Evolutionary conservation across 92 coral and sea anemone species (phyloP), one percentile per base, ranked within the genome.

Genomic region (Zoanthus solanderi): DNA sequence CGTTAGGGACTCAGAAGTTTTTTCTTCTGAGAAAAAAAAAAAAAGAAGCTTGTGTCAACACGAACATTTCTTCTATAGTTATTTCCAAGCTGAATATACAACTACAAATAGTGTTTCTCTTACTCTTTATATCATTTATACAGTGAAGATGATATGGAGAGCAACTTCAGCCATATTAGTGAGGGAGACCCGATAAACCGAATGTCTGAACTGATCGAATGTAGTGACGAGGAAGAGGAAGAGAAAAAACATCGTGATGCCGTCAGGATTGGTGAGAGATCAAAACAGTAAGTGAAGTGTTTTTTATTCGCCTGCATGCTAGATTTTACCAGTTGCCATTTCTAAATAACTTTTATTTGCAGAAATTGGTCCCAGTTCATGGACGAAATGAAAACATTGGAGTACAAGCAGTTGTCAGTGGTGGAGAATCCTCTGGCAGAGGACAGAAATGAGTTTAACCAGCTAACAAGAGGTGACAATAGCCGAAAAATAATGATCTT

Each of bases 101-200:
- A 9, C 61, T 56, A 17, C 15, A 56, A 56, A 3, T 7, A 3
- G 12, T 56, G 3, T 56, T 34, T 34, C 42, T 34, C 42, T 34
- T 6, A 58, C 65, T 15, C 15, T 12, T 14, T 16, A 14, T 58
- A 14, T 12, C 6, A 16, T 63, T 63, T 63, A n/a, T 63, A 23
- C 80, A 97, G 99, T 66, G 99, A 97, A 72, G 99, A 97, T 83
- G 99, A 97, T 82, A 97, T 97, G 99, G 97, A 97, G 87, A 97
- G 99, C 54, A 97, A 97, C 89, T 97, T 97, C 77, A 97, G 99
- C 72, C 99, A 97, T 84, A 84, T 97, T 71, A 97, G 99, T 71
- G 99, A 97, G 72, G 95, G 92, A 14, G 99, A 97, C 18, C 95
- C 87, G 87, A 92, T 92, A 46, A 90, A 92, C 18, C 83, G 99